Conservation (phyloP, 2,113 vertebrate genomes). For the Corydoras sp. region DNA sequence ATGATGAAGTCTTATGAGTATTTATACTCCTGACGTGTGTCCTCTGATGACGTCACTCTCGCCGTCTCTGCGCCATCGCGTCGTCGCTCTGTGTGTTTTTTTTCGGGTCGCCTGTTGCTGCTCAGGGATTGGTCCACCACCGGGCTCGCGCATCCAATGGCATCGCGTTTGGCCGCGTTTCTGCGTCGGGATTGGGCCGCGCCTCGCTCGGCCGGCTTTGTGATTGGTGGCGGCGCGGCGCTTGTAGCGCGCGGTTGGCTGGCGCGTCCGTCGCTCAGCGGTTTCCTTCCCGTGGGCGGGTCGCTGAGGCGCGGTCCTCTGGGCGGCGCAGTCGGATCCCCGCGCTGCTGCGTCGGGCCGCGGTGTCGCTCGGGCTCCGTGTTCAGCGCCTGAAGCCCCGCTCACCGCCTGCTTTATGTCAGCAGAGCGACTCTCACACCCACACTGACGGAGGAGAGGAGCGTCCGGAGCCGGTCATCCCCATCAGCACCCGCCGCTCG, state of each 20-base stretch:
- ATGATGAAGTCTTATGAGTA: no score
- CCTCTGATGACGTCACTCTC: no score
- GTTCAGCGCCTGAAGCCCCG: conserved; percentile 29
- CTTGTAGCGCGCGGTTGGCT: conserved; percentile 30
- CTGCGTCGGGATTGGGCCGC: conserved; percentile 12
- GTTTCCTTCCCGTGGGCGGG: conserved; percentile 46
- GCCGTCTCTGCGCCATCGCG: conserved; percentile 19
- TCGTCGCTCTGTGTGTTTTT: conserved; percentile 18
- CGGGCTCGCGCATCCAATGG: conserved; percentile 8
- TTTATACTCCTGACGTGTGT: no score
- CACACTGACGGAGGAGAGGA: conserved; percentile 64
- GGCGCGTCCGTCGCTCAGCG: conserved; percentile 30
- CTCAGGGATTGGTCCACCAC: conserved; percentile 18
- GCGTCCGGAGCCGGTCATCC: conserved; percentile 44
- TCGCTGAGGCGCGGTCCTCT: conserved; percentile 46
- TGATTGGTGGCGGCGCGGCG: conserved; percentile 21
- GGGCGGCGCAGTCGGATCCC: background rate
- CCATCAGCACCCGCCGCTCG: conserved; percentile 11
- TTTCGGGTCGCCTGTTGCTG: background rate
- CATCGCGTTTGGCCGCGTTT: background rate
- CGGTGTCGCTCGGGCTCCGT: no score
- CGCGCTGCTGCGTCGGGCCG: no score
- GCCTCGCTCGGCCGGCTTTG: background rate
- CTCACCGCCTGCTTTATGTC: conserved; percentile 60
- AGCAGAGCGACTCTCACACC: conserved; percentile 58